Conservation (phyloP, 2,797 vertebrate species). For the Typhlichthys subterraneus region DNA sequence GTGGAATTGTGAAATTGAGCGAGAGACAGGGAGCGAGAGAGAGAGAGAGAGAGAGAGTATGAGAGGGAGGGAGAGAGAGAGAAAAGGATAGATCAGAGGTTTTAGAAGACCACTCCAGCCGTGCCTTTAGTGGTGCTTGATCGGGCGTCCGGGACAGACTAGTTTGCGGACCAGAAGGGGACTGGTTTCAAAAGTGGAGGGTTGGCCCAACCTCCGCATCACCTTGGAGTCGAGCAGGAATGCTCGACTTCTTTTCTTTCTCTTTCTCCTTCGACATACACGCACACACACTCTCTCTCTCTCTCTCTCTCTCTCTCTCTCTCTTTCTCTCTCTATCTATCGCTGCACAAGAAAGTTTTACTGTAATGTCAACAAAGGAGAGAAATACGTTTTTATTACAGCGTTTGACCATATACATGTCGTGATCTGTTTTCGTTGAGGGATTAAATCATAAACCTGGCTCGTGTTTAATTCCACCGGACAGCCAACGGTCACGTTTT, state of each 20-base stretch:
- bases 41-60: neutral
- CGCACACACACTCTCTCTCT: neutral
- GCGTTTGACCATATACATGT: no score
- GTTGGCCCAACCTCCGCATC: constrained; percentile 67
- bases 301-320: neutral
- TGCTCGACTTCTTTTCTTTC: neutral
- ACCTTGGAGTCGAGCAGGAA: constrained; percentile 36
- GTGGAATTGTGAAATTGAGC: neutral
- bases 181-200: constrained; percentile 26
- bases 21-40: constrained; percentile 11
- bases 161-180: neutral
- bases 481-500: no score
- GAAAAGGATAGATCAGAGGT: neutral
- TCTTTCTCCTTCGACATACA: neutral
- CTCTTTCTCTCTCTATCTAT: constrained; percentile 15
- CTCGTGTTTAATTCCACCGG: no score
- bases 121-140: neutral
- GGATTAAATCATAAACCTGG: no score
- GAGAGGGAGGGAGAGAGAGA: constrained; percentile 4
- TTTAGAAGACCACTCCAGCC: neutral
- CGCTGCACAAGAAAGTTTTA: no score
- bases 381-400: no score
- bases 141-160: neutral
- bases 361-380: no score
- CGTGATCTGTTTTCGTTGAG: no score